Base-by-base conservation (phyloP, 2,888 invertebrate genomes). In the Neoaliturus tenellus region DNA sequence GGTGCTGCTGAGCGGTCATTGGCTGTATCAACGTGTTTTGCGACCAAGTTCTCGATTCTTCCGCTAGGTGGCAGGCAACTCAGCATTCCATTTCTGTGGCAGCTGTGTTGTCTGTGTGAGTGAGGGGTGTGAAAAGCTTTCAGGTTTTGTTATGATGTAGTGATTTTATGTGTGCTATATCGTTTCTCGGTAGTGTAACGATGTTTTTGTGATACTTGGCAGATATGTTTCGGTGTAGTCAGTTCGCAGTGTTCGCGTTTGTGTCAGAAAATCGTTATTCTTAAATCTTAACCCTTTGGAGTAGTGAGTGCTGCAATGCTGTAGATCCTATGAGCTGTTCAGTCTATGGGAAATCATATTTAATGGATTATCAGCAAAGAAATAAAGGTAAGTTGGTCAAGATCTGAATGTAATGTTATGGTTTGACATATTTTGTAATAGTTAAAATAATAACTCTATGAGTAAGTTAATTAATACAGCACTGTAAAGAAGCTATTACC, bases 121-220 rank as follows among this genome's bases (percentile, higher is more conserved):
- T 81, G 69, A 81, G 81, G 81, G 81, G 81, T 81, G 81, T 67
- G 81, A 81, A 81, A 69, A 44, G 81, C 71, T 44, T 81, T 69
- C 31, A 31, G 81, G 48, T 81, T 81, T 81, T 81, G 81, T 81
- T 81, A 69, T 81, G 81, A 81, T 81, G 69, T 81, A 67, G 81
- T 81, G 81, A 81, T 81, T 81, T 69, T 69, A 75, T 28, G 48
- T 31, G 75, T 75, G 41, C 39, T 75, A 25, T 75, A 75, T 48
- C 44, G 75, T 75, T 75, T 75, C 75, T 75, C n/a, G 48, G 48
- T 75, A 23, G 75, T 41, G 41, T 75, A 75, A 12, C 2, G 23
- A 41, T 28, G 75, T 75, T 48, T n/a, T 41, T 75, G 48, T 44
- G 44, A 44, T 48, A 48, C 25, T 75, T 25, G 4, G 28, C 23